A percentile compares a stretch with the other conserved stretches of the same genome.
Conservation (phyloP, 2,888 invertebrate species). For the Therioaphis trifolii region DNA sequence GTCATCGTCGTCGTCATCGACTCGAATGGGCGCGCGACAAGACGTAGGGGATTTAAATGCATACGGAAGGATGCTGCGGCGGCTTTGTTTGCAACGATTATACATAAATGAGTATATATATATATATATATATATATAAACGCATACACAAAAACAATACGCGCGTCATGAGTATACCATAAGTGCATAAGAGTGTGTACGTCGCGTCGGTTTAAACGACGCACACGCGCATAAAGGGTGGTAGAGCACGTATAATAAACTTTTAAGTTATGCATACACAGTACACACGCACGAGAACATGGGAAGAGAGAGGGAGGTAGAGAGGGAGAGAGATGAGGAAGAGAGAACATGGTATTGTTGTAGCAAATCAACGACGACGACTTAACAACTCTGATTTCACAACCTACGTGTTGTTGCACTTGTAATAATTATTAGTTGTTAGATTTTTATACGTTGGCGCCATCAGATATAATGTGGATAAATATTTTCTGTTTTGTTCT, state of each 20-base stretch:
- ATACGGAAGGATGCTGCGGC: not conserved
- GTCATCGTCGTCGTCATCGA: not conserved
- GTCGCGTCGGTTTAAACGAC: no score
- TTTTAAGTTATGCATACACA: not conserved
- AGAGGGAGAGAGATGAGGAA: not conserved
- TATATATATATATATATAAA: no score
- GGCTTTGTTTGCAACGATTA: conserved; percentile 23
- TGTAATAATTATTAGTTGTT: conserved; percentile 3
- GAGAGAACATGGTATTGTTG: not conserved
- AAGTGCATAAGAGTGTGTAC: not conserved
- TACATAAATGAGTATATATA: no score
- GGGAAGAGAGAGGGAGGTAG: not conserved
- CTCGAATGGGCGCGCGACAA: not conserved
- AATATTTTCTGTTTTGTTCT: not conserved
- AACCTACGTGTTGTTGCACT: not conserved
- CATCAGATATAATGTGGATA: not conserved
- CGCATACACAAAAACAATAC: conserved; percentile 21
- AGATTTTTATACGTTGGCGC: conserved; percentile 17
- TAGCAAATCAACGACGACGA: not conserved
- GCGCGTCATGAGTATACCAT: not conserved
- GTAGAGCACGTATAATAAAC: not conserved
- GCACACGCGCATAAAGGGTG: no score
- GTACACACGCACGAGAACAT: not conserved
- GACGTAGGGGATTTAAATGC: not conserved
- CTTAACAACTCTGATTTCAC: not conserved